phyloP scores from a whole-genome alignment of 2,113 vertebrate genomes.

The Brachionichthys hirsutus region DNA sequence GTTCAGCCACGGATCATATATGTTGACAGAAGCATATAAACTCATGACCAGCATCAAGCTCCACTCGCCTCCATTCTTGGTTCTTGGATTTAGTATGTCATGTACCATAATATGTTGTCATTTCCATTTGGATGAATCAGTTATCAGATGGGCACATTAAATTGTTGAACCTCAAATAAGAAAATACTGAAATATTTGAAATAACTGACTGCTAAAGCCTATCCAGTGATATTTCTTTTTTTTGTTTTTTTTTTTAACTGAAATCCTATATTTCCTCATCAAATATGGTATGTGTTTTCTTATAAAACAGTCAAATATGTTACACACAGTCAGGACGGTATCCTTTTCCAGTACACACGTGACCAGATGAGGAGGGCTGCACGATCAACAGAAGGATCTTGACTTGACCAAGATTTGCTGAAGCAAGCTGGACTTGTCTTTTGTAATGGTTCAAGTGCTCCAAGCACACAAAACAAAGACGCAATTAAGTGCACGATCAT shows the following conservation, averaged over 20 bases:
- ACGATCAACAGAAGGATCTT: constrained; percentile 18
- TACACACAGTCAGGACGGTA: constrained; percentile 36
- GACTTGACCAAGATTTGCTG: constrained; percentile 81
- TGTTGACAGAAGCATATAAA: constrained; percentile 47
- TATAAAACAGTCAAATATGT: constrained; percentile 31
- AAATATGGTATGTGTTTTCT: constrained; percentile 35
- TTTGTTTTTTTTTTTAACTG: constrained; percentile 46
- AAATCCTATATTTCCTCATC: constrained; percentile 48
- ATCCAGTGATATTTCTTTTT: constrained; percentile 13
- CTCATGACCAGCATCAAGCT: constrained; percentile 32
- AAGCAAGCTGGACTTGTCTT: constrained; percentile 95
- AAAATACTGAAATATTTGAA: constrained; percentile 28
- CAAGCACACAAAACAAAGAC: constrained; percentile 21
- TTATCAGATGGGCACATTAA: constrained; percentile 7
- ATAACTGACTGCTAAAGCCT: constrained; percentile 20
- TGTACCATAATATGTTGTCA: constrained; percentile 12
- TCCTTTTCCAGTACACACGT: constrained; percentile 31
- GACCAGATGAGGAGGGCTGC: constrained; percentile 26
- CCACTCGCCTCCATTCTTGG: constrained; percentile 29
- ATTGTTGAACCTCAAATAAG: constrained; percentile 6
- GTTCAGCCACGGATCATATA: constrained; percentile 38
- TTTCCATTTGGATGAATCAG: constrained; percentile 10
- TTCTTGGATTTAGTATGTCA: constrained; percentile 15
- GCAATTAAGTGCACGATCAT: constrained; percentile 7
- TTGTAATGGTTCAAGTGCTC: constrained; percentile 31